Percentiles rank a stretch among this genome's conserved stretches.
phyloP scores from a whole-genome alignment of 2,113 vertebrate genomes.

The Corythaeola cristata region DNA sequence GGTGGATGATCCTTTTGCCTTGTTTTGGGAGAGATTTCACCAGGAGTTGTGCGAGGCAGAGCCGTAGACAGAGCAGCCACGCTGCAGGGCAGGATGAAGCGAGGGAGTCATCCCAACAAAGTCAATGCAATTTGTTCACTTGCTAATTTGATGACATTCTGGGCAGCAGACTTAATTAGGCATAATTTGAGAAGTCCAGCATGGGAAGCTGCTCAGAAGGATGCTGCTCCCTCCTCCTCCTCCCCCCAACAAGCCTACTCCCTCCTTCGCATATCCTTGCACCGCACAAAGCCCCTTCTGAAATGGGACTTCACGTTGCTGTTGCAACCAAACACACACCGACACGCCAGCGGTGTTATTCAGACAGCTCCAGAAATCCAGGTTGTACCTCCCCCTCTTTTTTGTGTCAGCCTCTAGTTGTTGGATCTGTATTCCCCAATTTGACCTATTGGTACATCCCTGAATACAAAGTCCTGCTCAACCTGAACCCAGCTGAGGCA shows the following conservation, averaged over 20 bases:
- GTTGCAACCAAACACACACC: neutral
- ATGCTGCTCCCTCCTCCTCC: neutral
- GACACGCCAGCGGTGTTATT: no score
- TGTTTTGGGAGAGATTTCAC: neutral
- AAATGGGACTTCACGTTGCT: neutral
- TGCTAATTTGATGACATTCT: slow-evolving; percentile 11
- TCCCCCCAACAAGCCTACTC: rapidly evolving
- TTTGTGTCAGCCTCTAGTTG: neutral
- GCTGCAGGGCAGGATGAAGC: rapidly evolving
- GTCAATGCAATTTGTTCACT: neutral
- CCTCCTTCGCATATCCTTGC: neutral
- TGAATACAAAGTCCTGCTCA: neutral
- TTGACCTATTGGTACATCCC: neutral
- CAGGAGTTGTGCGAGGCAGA: neutral
- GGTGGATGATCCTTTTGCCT: neutral
- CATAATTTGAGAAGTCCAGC: neutral
- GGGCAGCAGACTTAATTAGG: slow-evolving; percentile 9
- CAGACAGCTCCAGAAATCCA: neutral
- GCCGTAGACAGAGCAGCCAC: neutral
- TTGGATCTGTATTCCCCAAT: neutral
- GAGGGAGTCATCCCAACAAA: neutral
- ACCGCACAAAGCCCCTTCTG: neutral
- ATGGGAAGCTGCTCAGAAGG: neutral
- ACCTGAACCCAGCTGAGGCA: neutral
- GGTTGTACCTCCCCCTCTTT: rapidly evolving